Conservation (phyloP, 2,113 vertebrate species). For the Drymodes brunneopygia region DNA sequence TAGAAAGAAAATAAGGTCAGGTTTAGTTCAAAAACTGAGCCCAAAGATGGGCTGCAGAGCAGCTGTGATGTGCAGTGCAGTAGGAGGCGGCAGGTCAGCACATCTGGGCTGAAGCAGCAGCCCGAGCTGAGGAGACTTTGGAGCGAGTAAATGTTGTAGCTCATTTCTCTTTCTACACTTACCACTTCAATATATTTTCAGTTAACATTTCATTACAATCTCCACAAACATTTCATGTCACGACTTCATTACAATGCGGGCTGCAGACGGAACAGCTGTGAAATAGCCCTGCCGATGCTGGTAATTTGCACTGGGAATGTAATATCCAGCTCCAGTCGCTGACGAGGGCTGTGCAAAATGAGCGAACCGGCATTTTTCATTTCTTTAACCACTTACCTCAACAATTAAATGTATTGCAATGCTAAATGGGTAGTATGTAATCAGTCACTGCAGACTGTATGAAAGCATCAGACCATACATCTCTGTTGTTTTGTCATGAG, state of each 20-base stretch:
- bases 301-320: conserved; percentile 16
- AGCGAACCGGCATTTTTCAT: conserved; percentile 28
- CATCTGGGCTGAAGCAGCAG: background rate
- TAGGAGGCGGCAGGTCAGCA: background rate
- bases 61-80: fast-evolving
- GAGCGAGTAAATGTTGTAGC: background rate
- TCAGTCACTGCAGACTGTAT: conserved; percentile 18
- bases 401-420: conserved; percentile 2
- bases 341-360: background rate
- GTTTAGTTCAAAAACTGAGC: background rate
- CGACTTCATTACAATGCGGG: background rate
- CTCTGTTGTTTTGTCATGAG: conserved; percentile 23
- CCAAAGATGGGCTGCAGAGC: background rate
- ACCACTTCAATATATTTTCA: conserved; percentile 25
- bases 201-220: conserved; percentile 44
- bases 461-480: background rate
- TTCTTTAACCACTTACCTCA: conserved; percentile 42
- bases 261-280: conserved; percentile 27
- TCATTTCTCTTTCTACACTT: conserved; percentile 3
- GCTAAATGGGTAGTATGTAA: background rate
- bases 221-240: conserved; percentile 51
- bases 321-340: conserved; percentile 2
- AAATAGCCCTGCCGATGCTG: conserved; percentile 39
- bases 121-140: background rate
- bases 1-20: background rate